These are phyloP conservation scores for Caranx melampygus DNA, from an alignment of 2,113 vertebrate genomes.

Conservation along the genomic window DNA sequence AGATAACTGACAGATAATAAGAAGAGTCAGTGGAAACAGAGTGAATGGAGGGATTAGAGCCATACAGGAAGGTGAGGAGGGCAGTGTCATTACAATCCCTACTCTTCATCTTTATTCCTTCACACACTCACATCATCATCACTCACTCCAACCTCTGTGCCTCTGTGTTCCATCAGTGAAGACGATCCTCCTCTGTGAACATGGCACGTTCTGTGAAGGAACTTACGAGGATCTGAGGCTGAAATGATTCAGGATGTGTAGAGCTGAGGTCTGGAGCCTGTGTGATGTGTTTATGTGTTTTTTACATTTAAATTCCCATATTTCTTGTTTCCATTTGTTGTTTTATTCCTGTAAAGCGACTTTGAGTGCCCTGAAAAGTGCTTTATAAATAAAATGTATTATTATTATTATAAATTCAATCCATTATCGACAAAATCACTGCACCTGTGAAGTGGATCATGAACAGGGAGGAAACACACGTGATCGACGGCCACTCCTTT, in stretches of 20 bases:
- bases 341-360: too few relatives aligned
- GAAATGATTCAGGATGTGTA: too few relatives aligned
- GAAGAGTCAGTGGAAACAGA: neutral
- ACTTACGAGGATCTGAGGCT: neutral
- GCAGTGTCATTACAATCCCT: neutral
- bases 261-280: too few relatives aligned
- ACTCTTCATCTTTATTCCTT: neutral
- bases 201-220: neutral
- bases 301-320: too few relatives aligned
- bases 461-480: neutral
- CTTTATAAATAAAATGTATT: too few relatives aligned
- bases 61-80: neutral
- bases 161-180: neutral
- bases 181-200: neutral
- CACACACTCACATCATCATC: too few relatives aligned
- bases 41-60: neutral
- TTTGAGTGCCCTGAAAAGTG: too few relatives aligned
- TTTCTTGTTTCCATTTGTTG: too few relatives aligned
- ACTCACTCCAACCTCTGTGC: neutral
- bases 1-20: slow-evolving; percentile 41
- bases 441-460: too few relatives aligned
- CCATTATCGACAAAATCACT: too few relatives aligned
- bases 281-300: too few relatives aligned
- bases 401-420: too few relatives aligned
- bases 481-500: neutral